These are phyloP conservation scores for Columba livia DNA, from an alignment of 2,113 vertebrate genomes.

Conservation along the genomic window DNA sequence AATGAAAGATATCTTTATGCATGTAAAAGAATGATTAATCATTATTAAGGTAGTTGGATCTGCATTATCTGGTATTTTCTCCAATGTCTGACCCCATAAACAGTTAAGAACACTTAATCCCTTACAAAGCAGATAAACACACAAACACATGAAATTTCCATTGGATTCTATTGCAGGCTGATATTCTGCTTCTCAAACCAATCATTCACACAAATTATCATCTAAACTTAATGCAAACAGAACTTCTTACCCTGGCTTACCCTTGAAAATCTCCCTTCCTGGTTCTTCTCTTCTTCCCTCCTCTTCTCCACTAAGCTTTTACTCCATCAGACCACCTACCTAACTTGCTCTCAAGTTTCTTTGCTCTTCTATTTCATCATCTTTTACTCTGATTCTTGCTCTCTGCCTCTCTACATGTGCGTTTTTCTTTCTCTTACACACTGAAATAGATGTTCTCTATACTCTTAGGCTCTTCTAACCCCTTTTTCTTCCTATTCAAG, in stretches of 20 bases:
- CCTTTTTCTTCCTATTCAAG: neutral
- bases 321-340: neutral
- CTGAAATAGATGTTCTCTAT: neutral
- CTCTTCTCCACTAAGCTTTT: neutral
- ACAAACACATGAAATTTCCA: no score
- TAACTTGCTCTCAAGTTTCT: neutral
- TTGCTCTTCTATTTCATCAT: neutral
- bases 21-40: neutral
- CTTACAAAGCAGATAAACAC: neutral
- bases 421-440: neutral
- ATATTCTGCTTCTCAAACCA: neutral
- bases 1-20: neutral
- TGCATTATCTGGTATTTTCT: neutral
- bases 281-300: neutral
- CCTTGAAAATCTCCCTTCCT: neutral
- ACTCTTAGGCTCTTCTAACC: neutral
- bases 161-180: no score
- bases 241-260: neutral
- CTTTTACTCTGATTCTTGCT: neutral
- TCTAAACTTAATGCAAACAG: neutral
- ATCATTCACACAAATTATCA: neutral
- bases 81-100: neutral
- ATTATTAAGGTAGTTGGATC: neutral
- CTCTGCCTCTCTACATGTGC: fast-evolving
- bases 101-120: neutral